Percentiles rank a stretch among this genome's conserved stretches.
phyloP scores from a whole-genome alignment of 2,797 vertebrate species.

The Trichosurus vulpecula region DNA sequence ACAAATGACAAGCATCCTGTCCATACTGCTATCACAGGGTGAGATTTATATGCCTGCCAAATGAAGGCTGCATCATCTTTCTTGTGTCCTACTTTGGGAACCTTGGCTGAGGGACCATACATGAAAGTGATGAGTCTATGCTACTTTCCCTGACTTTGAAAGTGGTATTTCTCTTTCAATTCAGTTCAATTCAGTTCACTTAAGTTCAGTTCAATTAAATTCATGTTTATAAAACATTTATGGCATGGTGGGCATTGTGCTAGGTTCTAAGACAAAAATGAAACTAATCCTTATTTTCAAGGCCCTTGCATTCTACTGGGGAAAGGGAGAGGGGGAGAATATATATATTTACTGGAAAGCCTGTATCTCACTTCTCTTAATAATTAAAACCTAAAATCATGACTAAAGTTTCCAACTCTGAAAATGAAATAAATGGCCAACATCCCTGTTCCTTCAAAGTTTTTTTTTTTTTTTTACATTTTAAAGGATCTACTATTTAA shows the following conservation, averaged over 20 bases:
- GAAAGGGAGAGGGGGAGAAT: background rate
- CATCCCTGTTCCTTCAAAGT: background rate
- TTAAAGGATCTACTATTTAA: background rate
- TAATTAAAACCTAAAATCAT: constrained; percentile 6
- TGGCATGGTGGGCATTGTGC: background rate
- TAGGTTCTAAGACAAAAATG: background rate
- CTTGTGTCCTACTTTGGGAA: background rate
- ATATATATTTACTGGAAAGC: background rate
- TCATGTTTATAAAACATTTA: background rate
- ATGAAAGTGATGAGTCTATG: constrained; percentile 37
- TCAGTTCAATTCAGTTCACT: background rate
- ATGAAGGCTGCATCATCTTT: background rate
- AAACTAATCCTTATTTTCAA: background rate
- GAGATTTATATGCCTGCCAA: constrained; percentile 43
- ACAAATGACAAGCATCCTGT: constrained; percentile 51
- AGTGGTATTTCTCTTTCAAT: constrained; percentile 25
- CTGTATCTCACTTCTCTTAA: background rate
- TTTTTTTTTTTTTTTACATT: background rate
- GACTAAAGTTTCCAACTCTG: background rate
- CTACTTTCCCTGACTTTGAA: constrained; percentile 38
- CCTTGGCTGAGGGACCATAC: constrained; percentile 13
- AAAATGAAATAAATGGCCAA: background rate
- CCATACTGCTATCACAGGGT: background rate
- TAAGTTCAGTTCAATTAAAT: background rate
- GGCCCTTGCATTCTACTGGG: background rate